Conservation (phyloP, 1,140 invertebrate species). For the Cydia amplana region DNA sequence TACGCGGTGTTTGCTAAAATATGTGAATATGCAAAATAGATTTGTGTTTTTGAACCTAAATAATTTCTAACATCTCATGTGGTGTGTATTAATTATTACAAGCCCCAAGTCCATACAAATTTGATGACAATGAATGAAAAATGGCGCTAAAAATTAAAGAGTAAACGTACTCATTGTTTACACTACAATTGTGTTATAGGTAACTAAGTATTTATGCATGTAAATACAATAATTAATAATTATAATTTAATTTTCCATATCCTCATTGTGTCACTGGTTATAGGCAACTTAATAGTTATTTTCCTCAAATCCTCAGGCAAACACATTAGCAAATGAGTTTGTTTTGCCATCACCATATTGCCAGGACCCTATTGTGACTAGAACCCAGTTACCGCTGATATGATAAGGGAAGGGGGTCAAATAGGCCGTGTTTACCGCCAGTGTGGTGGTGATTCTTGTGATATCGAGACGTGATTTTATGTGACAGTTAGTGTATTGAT, state of each 20-base stretch:
- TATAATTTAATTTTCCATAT: background rate
- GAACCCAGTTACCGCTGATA: background rate
- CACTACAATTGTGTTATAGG: too few relatives aligned
- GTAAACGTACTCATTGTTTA: too few relatives aligned
- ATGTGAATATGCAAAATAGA: too few relatives aligned
- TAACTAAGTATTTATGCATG: background rate
- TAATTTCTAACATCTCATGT: too few relatives aligned
- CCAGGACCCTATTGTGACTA: background rate
- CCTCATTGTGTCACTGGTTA: background rate
- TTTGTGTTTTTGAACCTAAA: too few relatives aligned
- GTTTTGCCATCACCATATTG: background rate
- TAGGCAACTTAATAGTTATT: background rate
- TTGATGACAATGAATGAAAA: too few relatives aligned
- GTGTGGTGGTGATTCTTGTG: background rate
- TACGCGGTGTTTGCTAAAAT: too few relatives aligned
- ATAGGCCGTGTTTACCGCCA: conserved; percentile 6
- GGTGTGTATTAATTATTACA: too few relatives aligned
- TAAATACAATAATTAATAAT: background rate
- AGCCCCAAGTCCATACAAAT: too few relatives aligned
- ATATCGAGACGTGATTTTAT: conserved; percentile 12
- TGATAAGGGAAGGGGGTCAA: conserved; percentile 1
- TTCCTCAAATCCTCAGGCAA: background rate
- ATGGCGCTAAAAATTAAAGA: too few relatives aligned
- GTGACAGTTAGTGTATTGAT: conserved; percentile 8
- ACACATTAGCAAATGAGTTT: conserved; percentile 25